Base-by-base conservation (phyloP, 2,797 vertebrate genomes). In the Champsocephalus esox region DNA sequence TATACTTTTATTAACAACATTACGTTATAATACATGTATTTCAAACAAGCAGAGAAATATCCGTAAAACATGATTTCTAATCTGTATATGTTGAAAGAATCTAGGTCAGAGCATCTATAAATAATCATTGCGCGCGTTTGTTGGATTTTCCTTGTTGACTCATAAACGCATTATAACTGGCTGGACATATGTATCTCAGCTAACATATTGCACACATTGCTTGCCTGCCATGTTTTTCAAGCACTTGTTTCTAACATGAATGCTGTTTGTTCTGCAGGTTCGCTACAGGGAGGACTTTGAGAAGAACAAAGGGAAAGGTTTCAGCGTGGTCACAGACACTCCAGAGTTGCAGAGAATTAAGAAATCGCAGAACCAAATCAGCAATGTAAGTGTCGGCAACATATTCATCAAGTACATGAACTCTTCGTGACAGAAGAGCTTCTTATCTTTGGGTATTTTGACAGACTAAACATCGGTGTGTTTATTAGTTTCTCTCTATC, bases 271-370 rank as follows among this genome's bases (percentile, higher is more conserved):
- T 12, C 57, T 72, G 56, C 94, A 99, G 98, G 96, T 98, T 82
- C 95, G 92, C 88, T 99, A 99, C 95, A 99, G 96, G 95, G 97
- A 99, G 91, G 98, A 99, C 34, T 99, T 99, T 81, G 98, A 99
- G 94, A 99, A 98, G 95, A 99, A 94, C 92, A 99, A 97, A 92
- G 98, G 98, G 12, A 98, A 96, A 81, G 96, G 96, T 4, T 98
- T 97, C 94, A 98, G 96, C 4, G 96, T 96, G 86, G 97, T 99
- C 83, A 93, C 97, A 0, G 97, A 98, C 90, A 99, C 98, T 21
- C 98, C 97, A 0, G 98, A 99, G 88, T 68, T 98, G 89, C 95
- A 97, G 94, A 96, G 98, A 94, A 96, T 99, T 92, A 99, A 95
- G 93, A 98, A 97, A 93, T 96, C 96, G 41, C 98, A 99, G 95